A percentile compares a stretch with the other conserved stretches of the same genome.
phyloP scores from a whole-genome alignment of 2,113 vertebrate genomes.

The Hirundichthys speculiger region DNA sequence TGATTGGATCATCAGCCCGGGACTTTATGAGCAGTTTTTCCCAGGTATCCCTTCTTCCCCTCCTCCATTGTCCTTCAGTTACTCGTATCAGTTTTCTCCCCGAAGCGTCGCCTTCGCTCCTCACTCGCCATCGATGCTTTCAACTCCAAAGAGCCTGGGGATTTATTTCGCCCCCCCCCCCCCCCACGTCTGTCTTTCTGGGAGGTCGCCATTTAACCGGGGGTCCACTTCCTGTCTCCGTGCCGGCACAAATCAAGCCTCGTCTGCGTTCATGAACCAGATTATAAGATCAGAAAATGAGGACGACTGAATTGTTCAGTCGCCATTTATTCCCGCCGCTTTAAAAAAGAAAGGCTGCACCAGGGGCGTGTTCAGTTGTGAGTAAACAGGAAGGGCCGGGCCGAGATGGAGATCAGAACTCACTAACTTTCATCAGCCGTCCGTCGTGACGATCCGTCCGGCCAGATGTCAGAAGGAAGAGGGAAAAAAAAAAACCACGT shows the following conservation, averaged over 20 bases:
- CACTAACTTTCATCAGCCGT: conserved; percentile 3
- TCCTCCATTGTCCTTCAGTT: background rate
- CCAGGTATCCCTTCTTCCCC: too few relatives aligned
- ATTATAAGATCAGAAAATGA: background rate
- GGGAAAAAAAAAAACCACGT: too few relatives aligned
- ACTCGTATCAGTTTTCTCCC: background rate
- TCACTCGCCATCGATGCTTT: background rate
- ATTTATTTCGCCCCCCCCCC: conserved; percentile 59
- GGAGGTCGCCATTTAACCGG: conserved; percentile 36
- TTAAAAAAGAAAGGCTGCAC: too few relatives aligned
- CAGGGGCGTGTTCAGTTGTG: conserved; percentile 25
- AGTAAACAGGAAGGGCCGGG: conserved; percentile 74
- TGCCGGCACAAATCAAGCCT: background rate
- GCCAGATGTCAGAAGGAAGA: too few relatives aligned
- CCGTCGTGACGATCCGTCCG: too few relatives aligned
- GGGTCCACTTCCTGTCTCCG: conserved; percentile 14
- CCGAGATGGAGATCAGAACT: conserved; percentile 2
- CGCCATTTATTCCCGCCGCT: too few relatives aligned
- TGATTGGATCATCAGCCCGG: too few relatives aligned
- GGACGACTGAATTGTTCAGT: background rate
- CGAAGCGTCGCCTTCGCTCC: background rate
- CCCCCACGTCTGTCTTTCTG: conserved; percentile 53
- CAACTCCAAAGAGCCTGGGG: conserved; percentile 49
- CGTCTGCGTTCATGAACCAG: background rate
- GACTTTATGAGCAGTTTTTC: too few relatives aligned